Evolutionary conservation across 2,113 vertebrate genomes (phyloP).

Genomic region (Anguilla rostrata): DNA sequence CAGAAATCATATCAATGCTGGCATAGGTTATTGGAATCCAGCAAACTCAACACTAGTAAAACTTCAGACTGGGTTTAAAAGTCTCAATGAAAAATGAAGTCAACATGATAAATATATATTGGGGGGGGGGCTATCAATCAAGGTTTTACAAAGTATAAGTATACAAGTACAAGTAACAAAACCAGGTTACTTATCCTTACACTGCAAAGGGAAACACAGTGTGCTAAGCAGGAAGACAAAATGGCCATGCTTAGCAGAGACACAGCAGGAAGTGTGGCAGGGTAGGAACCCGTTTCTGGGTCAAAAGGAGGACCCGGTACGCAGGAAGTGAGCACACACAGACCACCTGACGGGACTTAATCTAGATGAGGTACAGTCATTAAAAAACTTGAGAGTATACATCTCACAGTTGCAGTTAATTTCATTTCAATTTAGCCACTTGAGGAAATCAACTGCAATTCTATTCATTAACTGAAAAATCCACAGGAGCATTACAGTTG

Average conservation of each 20-base stretch:
- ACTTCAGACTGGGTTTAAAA: not conserved
- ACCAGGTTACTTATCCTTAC: not conserved
- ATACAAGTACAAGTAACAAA: not conserved
- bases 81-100: not conserved
- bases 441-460: no score
- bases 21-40: not conserved
- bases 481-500: no score
- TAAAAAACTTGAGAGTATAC: no score
- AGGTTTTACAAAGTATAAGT: not conserved
- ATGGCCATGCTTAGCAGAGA: not conserved
- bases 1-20: not conserved
- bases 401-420: no score
- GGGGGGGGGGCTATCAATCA: not conserved
- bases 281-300: no score
- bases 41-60: not conserved
- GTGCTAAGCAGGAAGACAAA: not conserved
- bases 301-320: no score
- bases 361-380: constrained; percentile 37
- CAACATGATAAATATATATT: not conserved
- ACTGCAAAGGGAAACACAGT: not conserved
- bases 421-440: no score
- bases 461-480: no score
- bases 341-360: no score
- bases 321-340: not conserved
- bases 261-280: no score